Conservation (phyloP, 92 coral and sea anemone species). For the Porites lobata region DNA sequence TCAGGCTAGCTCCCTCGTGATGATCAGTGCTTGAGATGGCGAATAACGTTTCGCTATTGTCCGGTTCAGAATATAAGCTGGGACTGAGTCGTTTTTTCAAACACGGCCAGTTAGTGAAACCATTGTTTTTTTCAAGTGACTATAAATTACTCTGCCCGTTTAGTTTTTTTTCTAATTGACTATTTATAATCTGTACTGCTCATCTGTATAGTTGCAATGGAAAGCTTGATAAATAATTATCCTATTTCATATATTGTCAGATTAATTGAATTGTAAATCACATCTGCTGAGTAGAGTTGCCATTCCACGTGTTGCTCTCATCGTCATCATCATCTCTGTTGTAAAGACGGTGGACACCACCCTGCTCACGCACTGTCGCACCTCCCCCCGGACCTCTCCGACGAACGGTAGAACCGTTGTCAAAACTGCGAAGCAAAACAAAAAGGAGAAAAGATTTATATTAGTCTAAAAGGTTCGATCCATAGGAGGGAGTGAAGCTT, state of each 20-base stretch:
- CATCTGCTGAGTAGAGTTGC: slow-evolving; percentile 99
- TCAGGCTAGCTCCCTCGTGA: no score
- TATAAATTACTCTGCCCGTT: no score
- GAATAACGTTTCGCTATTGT: no score
- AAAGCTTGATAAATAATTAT: neutral
- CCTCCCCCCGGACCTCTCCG: slow-evolving; percentile 44
- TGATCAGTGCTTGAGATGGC: no score
- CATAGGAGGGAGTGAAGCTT: no score
- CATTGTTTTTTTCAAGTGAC: no score
- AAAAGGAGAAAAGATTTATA: neutral
- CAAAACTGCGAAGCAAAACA: neutral
- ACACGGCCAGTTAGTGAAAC: no score
- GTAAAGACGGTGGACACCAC: slow-evolving; percentile 85
- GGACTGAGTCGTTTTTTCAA: no score
- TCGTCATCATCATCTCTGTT: slow-evolving; percentile 91
- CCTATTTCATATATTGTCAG: neutral
- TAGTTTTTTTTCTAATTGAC: no score
- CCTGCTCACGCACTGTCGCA: slow-evolving; percentile 51
- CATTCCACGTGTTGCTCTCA: slow-evolving; percentile 98
- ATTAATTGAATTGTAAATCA: slow-evolving; percentile 17
- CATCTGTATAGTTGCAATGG: neutral
- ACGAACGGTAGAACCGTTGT: slow-evolving; percentile 43
- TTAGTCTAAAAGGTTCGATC: neutral
- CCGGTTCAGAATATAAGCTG: no score
- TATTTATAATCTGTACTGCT: no score